Evolutionary conservation across 2,888 invertebrate genomes (phyloP).

Genomic region (Didymodactylos carnosus): DNA sequence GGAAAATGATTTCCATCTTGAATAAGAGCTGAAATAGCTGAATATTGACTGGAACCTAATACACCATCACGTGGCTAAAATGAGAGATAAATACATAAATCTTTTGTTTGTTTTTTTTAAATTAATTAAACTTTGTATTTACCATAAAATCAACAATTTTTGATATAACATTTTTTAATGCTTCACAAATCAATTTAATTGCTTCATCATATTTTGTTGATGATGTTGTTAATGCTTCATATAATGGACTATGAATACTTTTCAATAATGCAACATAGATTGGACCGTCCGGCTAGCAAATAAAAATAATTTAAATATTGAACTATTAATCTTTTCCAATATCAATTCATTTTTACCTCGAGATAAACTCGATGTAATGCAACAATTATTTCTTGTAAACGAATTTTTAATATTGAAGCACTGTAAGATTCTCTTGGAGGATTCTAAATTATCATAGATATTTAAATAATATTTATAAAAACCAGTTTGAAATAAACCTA

Average conservation of each 20-base stretch:
- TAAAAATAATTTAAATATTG: too few species aligned
- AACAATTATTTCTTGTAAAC: not conserved
- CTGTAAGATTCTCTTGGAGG: not conserved
- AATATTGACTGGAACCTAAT: constrained; percentile 26
- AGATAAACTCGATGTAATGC: not conserved
- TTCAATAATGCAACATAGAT: not conserved
- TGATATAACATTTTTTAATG: not conserved
- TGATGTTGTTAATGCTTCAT: not conserved
- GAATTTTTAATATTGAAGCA: not conserved
- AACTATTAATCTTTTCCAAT: too few species aligned
- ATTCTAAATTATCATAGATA: too few species aligned
- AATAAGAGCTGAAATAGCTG: constrained; percentile 25
- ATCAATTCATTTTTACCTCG: too few species aligned
- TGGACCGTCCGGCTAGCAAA: not conserved
- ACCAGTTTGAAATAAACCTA: not conserved
- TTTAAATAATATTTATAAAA: too few species aligned
- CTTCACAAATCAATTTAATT: not conserved
- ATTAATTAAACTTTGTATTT: too few species aligned
- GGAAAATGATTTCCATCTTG: constrained; percentile 26
- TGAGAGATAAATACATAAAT: not conserved
- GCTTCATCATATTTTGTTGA: not conserved
- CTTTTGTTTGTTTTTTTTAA: not conserved
- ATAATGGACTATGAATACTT: not conserved
- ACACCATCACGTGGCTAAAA: constrained; percentile 26
- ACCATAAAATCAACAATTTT: not conserved